Base-by-base conservation (phyloP, 2,888 invertebrate species). In the Mythimna impura region DNA sequence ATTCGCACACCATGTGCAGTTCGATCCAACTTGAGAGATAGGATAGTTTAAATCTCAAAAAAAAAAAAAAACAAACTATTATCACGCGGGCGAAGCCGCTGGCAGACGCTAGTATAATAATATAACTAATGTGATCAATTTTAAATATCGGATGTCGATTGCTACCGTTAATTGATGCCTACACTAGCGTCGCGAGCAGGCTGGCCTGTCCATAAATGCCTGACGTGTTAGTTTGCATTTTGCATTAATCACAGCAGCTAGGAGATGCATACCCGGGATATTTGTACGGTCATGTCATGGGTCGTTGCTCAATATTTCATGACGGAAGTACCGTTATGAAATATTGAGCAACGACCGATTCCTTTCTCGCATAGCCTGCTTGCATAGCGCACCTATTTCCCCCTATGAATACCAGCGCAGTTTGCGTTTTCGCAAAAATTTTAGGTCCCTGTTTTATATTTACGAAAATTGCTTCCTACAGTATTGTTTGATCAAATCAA, bases 231-330 rank as follows among this genome's bases (percentile, higher is more conserved):
- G 74, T 77, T 83, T 71, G 67, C 70, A 80, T 82, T 77, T 83
- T 73, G 67, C 70, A 80, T 82, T 84, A 74, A 82, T 82, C 80
- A 80, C 76, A 71, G 64, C 50, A 64, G 72, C 70, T 73, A 40
- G 9, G 60, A 71, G 75, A 71, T 73, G 82, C 73, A 69, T 80
- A 60, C 66, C 63, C n/a, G 52, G 78, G 70, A 84, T 86, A 85
- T 81, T 85, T 82, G 81, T 73, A 67, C 72, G 71, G 79, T 58
- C 80, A 75, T 80, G 83, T 84, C 77, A 81, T 71, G 73, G 77
- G 71, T 82, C 25, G 25, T 25, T 25, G 25, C 25, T 25, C 25
- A 25, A 25, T 25, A 25, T 25, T 25, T 25, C 25, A 25, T 25
- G 25, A 25, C 25, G 25, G 25, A 25, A 25, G 25, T 81, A 62